These are phyloP conservation scores for Syncerus caffer DNA, from an alignment of 2,797 vertebrate genomes.

Conservation along the genomic window DNA sequence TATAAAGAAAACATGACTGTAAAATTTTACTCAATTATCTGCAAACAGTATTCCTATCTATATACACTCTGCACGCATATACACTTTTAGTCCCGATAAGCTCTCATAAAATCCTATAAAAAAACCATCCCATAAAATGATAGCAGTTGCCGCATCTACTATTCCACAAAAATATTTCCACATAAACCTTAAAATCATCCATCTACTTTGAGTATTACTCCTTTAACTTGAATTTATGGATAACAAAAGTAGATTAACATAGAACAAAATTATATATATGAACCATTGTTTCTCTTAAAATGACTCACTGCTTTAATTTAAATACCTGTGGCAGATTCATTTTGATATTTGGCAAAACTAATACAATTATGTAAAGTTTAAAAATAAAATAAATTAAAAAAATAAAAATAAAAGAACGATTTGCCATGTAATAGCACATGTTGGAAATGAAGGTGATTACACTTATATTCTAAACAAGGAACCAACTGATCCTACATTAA, in stretches of 20 bases:
- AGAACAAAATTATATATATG: not conserved
- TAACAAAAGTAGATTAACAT: not conserved
- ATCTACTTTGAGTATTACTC: not conserved
- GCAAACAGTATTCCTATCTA: not conserved
- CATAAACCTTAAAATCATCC: slow-evolving; percentile 4
- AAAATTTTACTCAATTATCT: not conserved
- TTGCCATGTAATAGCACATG: not conserved
- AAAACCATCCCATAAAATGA: not conserved
- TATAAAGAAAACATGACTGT: not conserved
- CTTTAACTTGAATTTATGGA: not conserved
- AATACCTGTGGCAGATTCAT: too few species aligned
- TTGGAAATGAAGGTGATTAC: not conserved
- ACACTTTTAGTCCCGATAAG: not conserved
- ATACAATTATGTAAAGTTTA: too few species aligned
- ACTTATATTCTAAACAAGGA: slow-evolving; percentile 9
- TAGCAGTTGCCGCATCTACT: not conserved
- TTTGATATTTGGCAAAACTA: too few species aligned
- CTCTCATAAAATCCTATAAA: not conserved
- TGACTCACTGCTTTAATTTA: not conserved
- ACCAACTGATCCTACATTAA: not conserved
- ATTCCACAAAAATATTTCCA: not conserved
- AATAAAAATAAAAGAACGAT: not conserved
- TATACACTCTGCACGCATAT: not conserved
- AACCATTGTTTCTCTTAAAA: not conserved
- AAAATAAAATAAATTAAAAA: too few species aligned